A percentile compares a stretch with the other conserved stretches of the same genome.
Evolutionary conservation across 2,888 invertebrate species (phyloP).

Genomic region (Blomia tropicalis): DNA sequence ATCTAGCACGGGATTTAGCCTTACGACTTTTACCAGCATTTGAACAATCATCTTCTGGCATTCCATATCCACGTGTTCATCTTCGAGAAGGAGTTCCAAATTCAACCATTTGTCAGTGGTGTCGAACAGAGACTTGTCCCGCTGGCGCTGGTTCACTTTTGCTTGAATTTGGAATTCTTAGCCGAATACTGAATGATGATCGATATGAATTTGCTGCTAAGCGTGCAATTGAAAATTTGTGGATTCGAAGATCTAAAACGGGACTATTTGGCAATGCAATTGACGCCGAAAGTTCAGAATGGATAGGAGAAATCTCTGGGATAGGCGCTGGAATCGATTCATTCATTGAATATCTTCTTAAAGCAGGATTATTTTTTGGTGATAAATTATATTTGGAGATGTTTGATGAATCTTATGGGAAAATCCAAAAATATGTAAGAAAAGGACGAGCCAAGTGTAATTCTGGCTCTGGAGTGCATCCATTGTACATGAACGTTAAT

Average conservation of each 20-base stretch:
- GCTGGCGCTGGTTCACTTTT: slow-evolving; percentile 48
- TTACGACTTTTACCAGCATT: slow-evolving; percentile 45
- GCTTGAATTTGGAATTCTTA: slow-evolving; percentile 47
- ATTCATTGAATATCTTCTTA: slow-evolving; percentile 47
- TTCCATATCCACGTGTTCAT: slow-evolving; percentile 44
- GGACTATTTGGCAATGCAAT: slow-evolving; percentile 48
- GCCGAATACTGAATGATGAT: slow-evolving; percentile 43
- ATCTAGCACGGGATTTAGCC: slow-evolving; percentile 47
- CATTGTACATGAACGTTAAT: slow-evolving; percentile 49
- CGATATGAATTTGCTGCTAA: slow-evolving; percentile 31
- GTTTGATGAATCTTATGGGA: slow-evolving; percentile 44
- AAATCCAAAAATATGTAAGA: slow-evolving; percentile 43
- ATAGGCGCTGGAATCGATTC: slow-evolving; percentile 48
- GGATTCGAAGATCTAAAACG: slow-evolving; percentile 44
- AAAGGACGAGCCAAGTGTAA: slow-evolving; percentile 43
- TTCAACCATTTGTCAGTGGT: slow-evolving; percentile 32
- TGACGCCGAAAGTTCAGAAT: slow-evolving; percentile 47
- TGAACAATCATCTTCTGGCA: slow-evolving; percentile 44
- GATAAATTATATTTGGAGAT: slow-evolving; percentile 42
- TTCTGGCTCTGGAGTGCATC: slow-evolving; percentile 44
- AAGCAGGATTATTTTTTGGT: slow-evolving; percentile 46
- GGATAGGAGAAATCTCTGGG: slow-evolving; percentile 45
- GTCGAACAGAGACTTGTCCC: slow-evolving; percentile 46
- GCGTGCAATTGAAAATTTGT: slow-evolving; percentile 30
- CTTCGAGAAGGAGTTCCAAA: slow-evolving; percentile 40